Percentiles rank a stretch among this genome's conserved stretches.
Conservation (phyloP, 2,888 invertebrate species). For the Acanthosepion lycidas region DNA sequence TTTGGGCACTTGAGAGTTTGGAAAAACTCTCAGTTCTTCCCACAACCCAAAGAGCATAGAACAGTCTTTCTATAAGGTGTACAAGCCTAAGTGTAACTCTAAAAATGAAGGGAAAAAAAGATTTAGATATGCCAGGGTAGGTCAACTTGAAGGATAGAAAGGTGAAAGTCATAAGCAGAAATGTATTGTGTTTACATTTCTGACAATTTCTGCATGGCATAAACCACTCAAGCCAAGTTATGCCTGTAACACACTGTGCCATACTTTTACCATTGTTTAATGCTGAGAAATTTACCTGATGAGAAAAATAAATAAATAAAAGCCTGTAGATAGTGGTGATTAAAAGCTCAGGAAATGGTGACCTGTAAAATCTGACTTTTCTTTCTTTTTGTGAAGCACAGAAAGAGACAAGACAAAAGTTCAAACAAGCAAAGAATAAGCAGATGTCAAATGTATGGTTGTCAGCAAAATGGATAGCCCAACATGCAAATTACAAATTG, state of each 20-base stretch:
- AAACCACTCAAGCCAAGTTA: background rate
- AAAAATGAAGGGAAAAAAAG: background rate
- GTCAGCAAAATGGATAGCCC: no score
- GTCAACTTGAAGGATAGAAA: background rate
- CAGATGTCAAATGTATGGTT: background rate
- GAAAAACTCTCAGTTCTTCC: background rate
- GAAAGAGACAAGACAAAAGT: background rate
- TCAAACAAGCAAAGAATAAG: background rate
- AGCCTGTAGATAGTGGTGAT: background rate
- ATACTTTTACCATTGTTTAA: no score
- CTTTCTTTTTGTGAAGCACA: background rate
- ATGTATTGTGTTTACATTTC: background rate
- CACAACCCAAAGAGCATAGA: background rate
- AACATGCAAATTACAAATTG: no score
- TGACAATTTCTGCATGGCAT: background rate
- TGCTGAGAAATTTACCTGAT: no score
- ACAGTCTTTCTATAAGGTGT: background rate
- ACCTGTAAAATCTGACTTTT: background rate
- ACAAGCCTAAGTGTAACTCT: background rate
- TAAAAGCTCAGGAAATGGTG: background rate
- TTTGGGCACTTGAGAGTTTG: background rate
- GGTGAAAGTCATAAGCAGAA: background rate
- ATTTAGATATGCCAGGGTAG: background rate
- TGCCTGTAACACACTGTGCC: background rate
- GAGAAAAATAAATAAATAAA: background rate